Conservation (phyloP, 2,113 vertebrate genomes). For the Cyanoderma ruficeps region DNA sequence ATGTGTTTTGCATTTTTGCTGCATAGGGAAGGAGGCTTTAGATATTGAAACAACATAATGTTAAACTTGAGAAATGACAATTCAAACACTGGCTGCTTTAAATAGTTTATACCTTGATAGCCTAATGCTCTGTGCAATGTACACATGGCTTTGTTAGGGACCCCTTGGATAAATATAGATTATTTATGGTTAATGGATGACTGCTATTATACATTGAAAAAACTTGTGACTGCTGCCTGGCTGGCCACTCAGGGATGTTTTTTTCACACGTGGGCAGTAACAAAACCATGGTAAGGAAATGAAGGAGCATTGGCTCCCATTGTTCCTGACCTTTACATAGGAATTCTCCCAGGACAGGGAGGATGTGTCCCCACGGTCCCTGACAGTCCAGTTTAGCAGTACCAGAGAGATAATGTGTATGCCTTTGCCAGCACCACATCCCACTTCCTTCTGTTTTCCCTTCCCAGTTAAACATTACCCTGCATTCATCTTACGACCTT, state of each 20-base stretch:
- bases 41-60: constrained; percentile 62
- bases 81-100: constrained; percentile 59
- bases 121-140: constrained; percentile 43
- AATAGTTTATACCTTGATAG: constrained; percentile 64
- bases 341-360: neutral
- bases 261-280: neutral
- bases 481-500: neutral
- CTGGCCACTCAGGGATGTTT: neutral
- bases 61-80: constrained; percentile 64
- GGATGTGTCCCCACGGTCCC: neutral
- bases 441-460: neutral
- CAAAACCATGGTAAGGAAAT: neutral
- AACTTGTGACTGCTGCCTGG: neutral
- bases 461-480: neutral
- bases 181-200: constrained; percentile 33
- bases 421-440: neutral
- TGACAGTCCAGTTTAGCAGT: neutral
- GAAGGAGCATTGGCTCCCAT: neutral
- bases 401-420: neutral
- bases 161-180: neutral
- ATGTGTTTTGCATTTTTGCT: constrained; percentile 72
- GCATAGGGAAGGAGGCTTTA: constrained; percentile 56
- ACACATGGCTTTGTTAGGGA: constrained; percentile 19
- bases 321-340: neutral
- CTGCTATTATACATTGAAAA: constrained; percentile 11